A percentile compares a stretch with the other conserved stretches of the same genome.
Conservation (phyloP, 2,113 vertebrate genomes). For the Recurvirostra avosetta region DNA sequence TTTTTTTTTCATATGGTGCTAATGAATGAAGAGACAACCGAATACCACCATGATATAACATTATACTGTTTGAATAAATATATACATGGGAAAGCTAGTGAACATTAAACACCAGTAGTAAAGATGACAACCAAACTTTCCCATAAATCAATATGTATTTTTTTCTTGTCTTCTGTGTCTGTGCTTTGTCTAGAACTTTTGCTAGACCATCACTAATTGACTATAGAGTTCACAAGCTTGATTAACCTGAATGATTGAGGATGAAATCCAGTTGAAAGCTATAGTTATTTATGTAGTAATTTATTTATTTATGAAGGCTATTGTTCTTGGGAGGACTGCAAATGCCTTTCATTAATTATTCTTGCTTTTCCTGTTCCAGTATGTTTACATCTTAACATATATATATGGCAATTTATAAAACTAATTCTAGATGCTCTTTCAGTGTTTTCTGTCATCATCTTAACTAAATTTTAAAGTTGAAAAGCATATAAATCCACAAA, state of each 20-base stretch:
- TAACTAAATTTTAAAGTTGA: slow-evolving; percentile 15
- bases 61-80: not conserved
- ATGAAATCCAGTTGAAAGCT: not conserved
- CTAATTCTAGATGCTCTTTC: not conserved
- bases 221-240: not conserved
- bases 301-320: not conserved
- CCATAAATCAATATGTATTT: not conserved
- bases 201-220: not conserved
- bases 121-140: not conserved
- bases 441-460: not conserved
- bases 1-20: not conserved
- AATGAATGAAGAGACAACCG: accelerated
- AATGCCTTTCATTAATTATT: not conserved
- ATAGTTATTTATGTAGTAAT: not conserved
- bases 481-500: not conserved
- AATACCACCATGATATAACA: not conserved
- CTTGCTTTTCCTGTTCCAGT: not conserved
- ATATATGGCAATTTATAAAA: not conserved
- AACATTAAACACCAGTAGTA: not conserved
- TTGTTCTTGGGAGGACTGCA: not conserved
- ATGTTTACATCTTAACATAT: not conserved
- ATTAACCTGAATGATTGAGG: not conserved
- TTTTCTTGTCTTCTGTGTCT: not conserved
- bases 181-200: not conserved
- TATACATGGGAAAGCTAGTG: not conserved